phyloP scores from a whole-genome alignment of 2,113 vertebrate genomes.

The Xiphophorus hellerii region DNA sequence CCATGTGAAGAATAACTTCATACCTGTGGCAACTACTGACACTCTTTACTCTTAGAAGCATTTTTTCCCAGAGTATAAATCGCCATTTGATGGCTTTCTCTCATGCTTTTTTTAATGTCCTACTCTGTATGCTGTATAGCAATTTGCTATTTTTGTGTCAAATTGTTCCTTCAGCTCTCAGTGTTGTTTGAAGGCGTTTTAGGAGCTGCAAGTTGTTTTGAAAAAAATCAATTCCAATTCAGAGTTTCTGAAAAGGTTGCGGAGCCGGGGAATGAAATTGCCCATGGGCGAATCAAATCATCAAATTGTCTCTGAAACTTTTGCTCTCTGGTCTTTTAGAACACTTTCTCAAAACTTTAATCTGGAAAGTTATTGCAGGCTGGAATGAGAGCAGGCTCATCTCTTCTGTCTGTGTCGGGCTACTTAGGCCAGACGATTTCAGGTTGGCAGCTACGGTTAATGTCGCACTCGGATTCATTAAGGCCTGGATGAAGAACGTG shows the following conservation, averaged over 20 bases:
- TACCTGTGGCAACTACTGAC: not conserved
- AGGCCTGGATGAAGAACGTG: too few species aligned
- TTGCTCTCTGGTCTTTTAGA: not conserved
- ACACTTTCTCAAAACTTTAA: not conserved
- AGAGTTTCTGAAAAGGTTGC: constrained; percentile 30
- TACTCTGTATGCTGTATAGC: constrained; percentile 4
- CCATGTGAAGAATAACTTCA: not conserved
- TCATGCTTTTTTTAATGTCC: not conserved
- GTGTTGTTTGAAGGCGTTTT: constrained; percentile 11
- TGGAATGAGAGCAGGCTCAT: constrained; percentile 6
- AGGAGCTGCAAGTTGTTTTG: constrained; percentile 5
- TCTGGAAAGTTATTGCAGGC: constrained; percentile 10
- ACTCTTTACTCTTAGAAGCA: not conserved
- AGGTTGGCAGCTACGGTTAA: not conserved
- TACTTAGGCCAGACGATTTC: not conserved
- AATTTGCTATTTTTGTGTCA: not conserved
- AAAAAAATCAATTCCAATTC: constrained; percentile 44
- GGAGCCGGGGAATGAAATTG: constrained; percentile 7
- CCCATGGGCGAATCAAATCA: constrained; percentile 24
- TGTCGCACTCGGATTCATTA: too few species aligned
- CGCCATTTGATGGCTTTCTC: not conserved
- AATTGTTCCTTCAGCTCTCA: constrained; percentile 14
- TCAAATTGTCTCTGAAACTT: constrained; percentile 22
- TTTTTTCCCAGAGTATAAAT: not conserved
- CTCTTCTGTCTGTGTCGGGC: not conserved